Percentiles rank a stretch among this genome's conserved stretches.
phyloP scores from a whole-genome alignment of 2,797 vertebrate species.

The Crenuchus spilurus region DNA sequence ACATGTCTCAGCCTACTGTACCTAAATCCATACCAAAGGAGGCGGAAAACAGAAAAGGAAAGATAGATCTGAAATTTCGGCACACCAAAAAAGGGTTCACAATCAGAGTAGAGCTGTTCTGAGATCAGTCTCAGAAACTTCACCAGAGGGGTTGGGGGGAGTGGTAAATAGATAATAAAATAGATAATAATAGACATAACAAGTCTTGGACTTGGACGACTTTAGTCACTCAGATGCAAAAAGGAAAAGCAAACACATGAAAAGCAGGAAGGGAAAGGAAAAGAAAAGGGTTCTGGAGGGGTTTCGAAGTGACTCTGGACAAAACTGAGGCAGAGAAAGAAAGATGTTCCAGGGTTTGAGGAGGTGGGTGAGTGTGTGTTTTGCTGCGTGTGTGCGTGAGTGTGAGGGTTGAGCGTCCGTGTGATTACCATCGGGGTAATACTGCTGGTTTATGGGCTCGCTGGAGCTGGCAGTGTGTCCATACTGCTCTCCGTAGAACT shows the following conservation, averaged over 20 bases:
- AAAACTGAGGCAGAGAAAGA: background rate
- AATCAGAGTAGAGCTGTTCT: slow-evolving; percentile 51
- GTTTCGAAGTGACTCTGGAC: background rate
- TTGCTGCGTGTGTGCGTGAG: slow-evolving; percentile 30
- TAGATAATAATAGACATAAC: slow-evolving; percentile 5
- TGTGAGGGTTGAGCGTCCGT: slow-evolving; percentile 64
- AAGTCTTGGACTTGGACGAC: slow-evolving; percentile 2
- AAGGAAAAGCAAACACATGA: background rate
- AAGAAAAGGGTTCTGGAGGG: background rate
- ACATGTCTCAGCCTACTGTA: background rate
- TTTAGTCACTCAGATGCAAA: background rate
- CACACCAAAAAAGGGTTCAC: slow-evolving; percentile 68
- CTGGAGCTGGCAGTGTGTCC: slow-evolving; percentile 89
- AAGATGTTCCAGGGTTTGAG: slow-evolving; percentile 8
- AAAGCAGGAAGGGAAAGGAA: background rate
- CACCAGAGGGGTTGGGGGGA: background rate
- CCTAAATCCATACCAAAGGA: background rate
- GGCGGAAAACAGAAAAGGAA: background rate
- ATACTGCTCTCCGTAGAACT: slow-evolving; percentile 94
- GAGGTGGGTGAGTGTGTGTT: slow-evolving; percentile 37
- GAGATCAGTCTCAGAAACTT: slow-evolving; percentile 55
- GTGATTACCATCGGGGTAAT: slow-evolving; percentile 92
- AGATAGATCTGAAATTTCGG: slow-evolving; percentile 70
- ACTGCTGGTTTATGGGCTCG: slow-evolving; percentile 91
- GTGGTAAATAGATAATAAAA: too few species aligned